Base-by-base conservation (phyloP, 2,797 vertebrate species). In the Hafferia zeledoni region DNA sequence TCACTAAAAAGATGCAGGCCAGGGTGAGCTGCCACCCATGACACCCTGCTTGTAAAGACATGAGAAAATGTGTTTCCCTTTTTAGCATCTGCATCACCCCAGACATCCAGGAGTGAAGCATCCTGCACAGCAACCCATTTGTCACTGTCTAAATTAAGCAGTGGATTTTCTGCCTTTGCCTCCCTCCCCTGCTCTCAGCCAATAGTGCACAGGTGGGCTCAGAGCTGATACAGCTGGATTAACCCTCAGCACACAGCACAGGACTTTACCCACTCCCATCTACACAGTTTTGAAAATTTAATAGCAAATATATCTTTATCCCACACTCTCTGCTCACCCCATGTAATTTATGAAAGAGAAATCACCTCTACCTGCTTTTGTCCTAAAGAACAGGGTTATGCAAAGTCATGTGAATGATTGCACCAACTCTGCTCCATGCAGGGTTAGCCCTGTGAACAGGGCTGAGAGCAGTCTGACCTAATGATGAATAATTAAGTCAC, bases 121-220 rank as follows among this genome's bases (percentile, higher is more conserved):
- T 86, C 91, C 93, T 91, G 95, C 95, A 95, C 94, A 94, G 95
- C 94, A 94, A 93, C 95, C 60, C 89, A 63, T 88, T 95, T 63
- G 65, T 96, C 95, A 96, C 87, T 84, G 93, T 89, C 95, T 95
- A 96, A 97, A 95, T 95, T 94, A 94, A 93, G 94, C 69, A 18
- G 63, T 72, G 55, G 85, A 91, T 96, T 96, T 95, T 96, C 72
- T 83, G 56, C 67, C 87, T 84, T 52, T 91, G 87, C 89, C 84
- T 93, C 92, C 92, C 94, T 91, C 93, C 94, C 92, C 87, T 84
- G 79, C 76, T 74, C 87, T 61, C 83, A 93, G 70, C 94, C 96
- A 97, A 93, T 94, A 61, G 84, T 84, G 82, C 90, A n/a, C 83
- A 84, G 86, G 71, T 88, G 83, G 94, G 89, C 77, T 94, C 28